phyloP scores from a whole-genome alignment of 2,113 vertebrate genomes.

The Anarrhichthys ocellatus region DNA sequence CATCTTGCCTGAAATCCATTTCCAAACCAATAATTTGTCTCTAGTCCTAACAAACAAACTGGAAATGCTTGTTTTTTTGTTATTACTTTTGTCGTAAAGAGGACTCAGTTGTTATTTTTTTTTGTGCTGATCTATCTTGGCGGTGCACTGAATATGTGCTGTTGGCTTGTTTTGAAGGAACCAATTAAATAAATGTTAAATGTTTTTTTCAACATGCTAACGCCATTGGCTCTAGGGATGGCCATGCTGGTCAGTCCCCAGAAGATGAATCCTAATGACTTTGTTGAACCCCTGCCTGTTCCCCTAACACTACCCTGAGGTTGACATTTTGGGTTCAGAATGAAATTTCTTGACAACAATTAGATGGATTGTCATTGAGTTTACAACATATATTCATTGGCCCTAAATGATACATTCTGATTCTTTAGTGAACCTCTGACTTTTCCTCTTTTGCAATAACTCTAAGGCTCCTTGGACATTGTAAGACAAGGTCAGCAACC shows the following conservation, averaged over 20 bases:
- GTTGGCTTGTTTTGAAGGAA: not conserved
- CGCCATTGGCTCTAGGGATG: not conserved
- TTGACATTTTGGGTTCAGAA: too few relatives aligned
- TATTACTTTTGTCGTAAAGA: not conserved
- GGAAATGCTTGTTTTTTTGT: constrained; percentile 10
- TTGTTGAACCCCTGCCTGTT: not conserved
- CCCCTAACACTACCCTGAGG: too few relatives aligned
- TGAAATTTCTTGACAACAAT: too few relatives aligned
- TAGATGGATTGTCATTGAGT: too few relatives aligned
- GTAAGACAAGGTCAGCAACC: not conserved
- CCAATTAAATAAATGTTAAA: not conserved
- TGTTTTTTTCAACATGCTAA: not conserved
- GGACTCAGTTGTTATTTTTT: not conserved
- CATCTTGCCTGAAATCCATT: constrained; percentile 12
- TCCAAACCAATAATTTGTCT: constrained; percentile 6
- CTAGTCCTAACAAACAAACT: constrained; percentile 23
- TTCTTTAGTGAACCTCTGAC: too few relatives aligned
- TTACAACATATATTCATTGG: too few relatives aligned
- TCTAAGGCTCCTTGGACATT: not conserved
- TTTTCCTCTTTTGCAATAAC: not conserved
- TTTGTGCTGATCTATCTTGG: not conserved
- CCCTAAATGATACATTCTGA: too few relatives aligned
- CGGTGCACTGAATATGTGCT: not conserved
- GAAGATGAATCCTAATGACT: not conserved
- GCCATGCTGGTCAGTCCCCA: not conserved